A percentile compares a stretch with the other conserved stretches of the same genome.
Conservation (phyloP, 2,888 invertebrate genomes). For the Asteroscopus sphinx region DNA sequence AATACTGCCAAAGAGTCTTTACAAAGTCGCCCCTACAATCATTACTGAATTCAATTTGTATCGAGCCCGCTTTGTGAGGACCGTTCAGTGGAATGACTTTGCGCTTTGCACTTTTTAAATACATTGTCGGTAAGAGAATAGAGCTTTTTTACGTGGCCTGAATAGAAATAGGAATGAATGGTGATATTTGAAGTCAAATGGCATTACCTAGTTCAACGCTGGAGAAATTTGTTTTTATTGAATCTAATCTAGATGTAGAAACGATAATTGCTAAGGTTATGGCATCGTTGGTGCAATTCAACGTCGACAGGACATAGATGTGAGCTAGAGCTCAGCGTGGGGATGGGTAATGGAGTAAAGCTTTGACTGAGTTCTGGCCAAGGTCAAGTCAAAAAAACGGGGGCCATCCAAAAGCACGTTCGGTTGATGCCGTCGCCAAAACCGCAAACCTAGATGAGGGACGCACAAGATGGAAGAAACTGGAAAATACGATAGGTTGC, state of each 20-base stretch:
- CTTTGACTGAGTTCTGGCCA: too few relatives aligned
- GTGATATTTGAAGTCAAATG: constrained; percentile 22
- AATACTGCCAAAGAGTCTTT: constrained; percentile 22
- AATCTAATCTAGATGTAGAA: background rate
- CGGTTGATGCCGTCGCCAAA: too few relatives aligned
- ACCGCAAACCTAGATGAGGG: too few relatives aligned
- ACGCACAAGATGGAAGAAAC: too few relatives aligned
- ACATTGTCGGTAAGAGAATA: constrained; percentile 42
- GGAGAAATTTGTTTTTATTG: constrained; percentile 14
- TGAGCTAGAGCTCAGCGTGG: too few relatives aligned
- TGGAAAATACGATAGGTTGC: too few relatives aligned
- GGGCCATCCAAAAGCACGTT: too few relatives aligned
- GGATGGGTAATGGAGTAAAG: too few relatives aligned
- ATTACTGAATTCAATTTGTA: constrained; percentile 61
- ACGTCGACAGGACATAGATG: too few relatives aligned
- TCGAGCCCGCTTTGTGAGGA: constrained; percentile 42
- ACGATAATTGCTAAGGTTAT: background rate
- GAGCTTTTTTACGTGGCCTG: constrained; percentile 39
- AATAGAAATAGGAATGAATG: constrained; percentile 41
- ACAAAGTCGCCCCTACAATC: constrained; percentile 39
- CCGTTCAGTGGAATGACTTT: constrained; percentile 49
- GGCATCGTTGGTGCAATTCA: background rate
- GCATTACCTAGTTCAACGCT: constrained; percentile 20
- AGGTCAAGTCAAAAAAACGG: too few relatives aligned
- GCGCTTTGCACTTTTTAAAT: constrained; percentile 59